Evolutionary conservation across 1,140 invertebrate species (phyloP).

Genomic region (Bombus haemorrhoidalis): DNA sequence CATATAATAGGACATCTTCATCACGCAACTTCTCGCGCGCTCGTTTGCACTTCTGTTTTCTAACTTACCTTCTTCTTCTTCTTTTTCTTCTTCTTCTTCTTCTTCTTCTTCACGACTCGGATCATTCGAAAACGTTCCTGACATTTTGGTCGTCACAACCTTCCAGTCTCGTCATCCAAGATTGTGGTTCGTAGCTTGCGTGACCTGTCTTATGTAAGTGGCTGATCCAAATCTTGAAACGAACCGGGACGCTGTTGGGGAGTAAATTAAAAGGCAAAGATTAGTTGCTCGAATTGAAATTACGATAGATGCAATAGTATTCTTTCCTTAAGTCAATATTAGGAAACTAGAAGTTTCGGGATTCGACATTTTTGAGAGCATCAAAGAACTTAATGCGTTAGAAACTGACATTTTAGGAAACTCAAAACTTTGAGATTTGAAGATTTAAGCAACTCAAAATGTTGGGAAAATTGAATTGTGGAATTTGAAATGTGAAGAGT

Average conservation of each 20-base stretch:
- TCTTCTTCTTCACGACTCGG: neutral
- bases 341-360: too few species aligned
- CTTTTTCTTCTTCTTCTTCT: neutral
- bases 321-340: too few species aligned
- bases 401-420: too few species aligned
- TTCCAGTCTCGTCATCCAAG: constrained; percentile 9
- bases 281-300: too few species aligned
- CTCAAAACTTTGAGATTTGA: too few species aligned
- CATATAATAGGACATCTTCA: constrained; percentile 16
- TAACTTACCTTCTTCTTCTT: neutral
- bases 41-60: neutral
- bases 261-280: neutral
- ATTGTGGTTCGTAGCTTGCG: constrained; percentile 2
- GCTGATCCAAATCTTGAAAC: constrained; percentile 36
- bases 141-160: constrained; percentile 24
- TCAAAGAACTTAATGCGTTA: too few species aligned
- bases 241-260: neutral
- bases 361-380: too few species aligned
- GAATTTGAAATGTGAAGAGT: too few species aligned
- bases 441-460: too few species aligned
- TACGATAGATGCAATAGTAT: too few species aligned
- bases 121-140: constrained; percentile 28
- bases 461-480: too few species aligned
- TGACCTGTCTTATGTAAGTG: constrained; percentile 18
- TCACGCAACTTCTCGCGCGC: neutral